phyloP scores from a whole-genome alignment of 2,888 invertebrate species.

The Agrilus cyanescens region DNA sequence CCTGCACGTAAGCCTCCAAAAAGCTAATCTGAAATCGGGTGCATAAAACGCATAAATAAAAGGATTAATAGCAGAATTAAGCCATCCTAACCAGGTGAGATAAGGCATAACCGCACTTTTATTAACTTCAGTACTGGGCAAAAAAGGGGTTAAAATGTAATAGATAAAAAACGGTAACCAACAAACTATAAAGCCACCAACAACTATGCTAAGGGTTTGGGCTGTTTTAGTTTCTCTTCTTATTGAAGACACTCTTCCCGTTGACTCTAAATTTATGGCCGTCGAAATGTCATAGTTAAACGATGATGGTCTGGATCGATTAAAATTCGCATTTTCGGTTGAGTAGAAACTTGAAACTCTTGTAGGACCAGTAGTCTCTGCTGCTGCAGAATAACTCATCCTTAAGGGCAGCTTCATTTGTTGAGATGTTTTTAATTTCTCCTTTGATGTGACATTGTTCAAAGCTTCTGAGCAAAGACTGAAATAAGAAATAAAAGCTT shows the following conservation, averaged over 20 bases:
- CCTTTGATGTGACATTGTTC: slow-evolving; percentile 6
- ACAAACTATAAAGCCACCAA: slow-evolving; percentile 78
- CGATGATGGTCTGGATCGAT: slow-evolving; percentile 39
- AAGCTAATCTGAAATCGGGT: slow-evolving; percentile 74
- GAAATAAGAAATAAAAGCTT: slow-evolving; percentile 5
- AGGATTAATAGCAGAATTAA: slow-evolving; percentile 82
- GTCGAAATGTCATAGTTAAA: slow-evolving; percentile 39
- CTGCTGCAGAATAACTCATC: slow-evolving; percentile 28
- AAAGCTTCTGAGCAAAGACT: slow-evolving; percentile 13
- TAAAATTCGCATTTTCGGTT: slow-evolving; percentile 28
- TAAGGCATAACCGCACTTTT: slow-evolving; percentile 52
- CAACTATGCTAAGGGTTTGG: slow-evolving; percentile 74
- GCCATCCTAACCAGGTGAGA: slow-evolving; percentile 82
- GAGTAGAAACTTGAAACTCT: slow-evolving; percentile 26
- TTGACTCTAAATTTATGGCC: slow-evolving; percentile 40
- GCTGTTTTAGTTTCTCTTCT: slow-evolving; percentile 79
- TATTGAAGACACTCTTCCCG: slow-evolving; percentile 50
- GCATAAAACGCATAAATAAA: slow-evolving; percentile 87
- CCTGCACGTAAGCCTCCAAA: slow-evolving; percentile 69
- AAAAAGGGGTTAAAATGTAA: slow-evolving; percentile 70
- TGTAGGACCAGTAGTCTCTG: slow-evolving; percentile 25
- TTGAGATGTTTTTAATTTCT: slow-evolving; percentile 13
- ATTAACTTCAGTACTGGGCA: slow-evolving; percentile 46
- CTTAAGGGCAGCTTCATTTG: slow-evolving; percentile 17
- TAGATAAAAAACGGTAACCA: slow-evolving; percentile 83